Conservation (phyloP, 2,888 invertebrate species). For the Eristalis intricaria region DNA sequence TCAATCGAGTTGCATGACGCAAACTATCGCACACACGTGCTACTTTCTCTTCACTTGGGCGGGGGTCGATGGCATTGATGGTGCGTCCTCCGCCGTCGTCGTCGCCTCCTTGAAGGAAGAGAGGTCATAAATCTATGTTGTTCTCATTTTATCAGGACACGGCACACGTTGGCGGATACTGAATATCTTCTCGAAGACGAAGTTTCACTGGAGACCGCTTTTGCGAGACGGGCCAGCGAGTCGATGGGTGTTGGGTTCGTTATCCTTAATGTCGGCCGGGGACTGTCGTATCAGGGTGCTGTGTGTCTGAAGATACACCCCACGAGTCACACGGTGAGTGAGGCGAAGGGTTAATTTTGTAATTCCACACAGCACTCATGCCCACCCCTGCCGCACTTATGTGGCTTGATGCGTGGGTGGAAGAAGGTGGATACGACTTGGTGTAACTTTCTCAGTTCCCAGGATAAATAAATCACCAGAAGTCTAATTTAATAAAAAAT, state of each 20-base stretch:
- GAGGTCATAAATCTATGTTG: slow-evolving; percentile 65
- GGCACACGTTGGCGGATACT: slow-evolving; percentile 24
- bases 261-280: slow-evolving; percentile 43
- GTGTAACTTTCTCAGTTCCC: slow-evolving; percentile 43
- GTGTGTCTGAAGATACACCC: slow-evolving; percentile 30
- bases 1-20: slow-evolving; percentile 60
- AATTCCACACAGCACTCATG: slow-evolving; percentile 3
- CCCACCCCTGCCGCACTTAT: too few species aligned
- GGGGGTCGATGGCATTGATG: not conserved
- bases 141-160: slow-evolving; percentile 62
- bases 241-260: slow-evolving; percentile 51
- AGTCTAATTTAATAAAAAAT: slow-evolving; percentile 66
- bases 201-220: slow-evolving; percentile 42
- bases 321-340: not conserved
- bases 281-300: slow-evolving; percentile 54
- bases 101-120: slow-evolving; percentile 31
- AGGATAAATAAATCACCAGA: slow-evolving; percentile 65
- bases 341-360: slow-evolving; percentile 23
- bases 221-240: slow-evolving; percentile 3
- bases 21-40: slow-evolving; percentile 43
- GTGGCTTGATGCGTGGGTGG: not conserved
- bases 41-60: slow-evolving; percentile 25
- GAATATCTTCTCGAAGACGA: slow-evolving; percentile 48
- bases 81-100: not conserved
- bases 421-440: slow-evolving; percentile 34